Evolutionary conservation across 2,888 invertebrate species (phyloP), one percentile per base, ranked within the genome.

Genomic region (Dermolepida albohirtum): DNA sequence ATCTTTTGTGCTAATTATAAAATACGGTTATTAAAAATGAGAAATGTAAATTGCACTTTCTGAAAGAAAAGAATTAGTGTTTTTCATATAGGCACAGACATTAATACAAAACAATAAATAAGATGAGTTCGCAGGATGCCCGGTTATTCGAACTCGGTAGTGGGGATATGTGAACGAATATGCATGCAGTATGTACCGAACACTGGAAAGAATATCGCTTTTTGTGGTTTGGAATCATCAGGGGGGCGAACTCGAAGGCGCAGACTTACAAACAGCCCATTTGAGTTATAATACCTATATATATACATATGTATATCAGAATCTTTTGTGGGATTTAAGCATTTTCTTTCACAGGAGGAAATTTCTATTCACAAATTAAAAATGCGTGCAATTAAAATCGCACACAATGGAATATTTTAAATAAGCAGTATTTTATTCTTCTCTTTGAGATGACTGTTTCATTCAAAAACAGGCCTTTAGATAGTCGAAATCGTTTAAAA

Each of bases 41-140:
- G 66, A 70, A 71, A 70, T 68, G 64, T 70, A 66, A 70, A 70
- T 67, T 63, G 70, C 57, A 41, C 63, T 69, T 63, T 65, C 50
- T 69, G 70, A 69, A 69, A 69, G 70, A 55, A 68, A 69, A 73
- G 73, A 74, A 72, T 73, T 74, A 74, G 68, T 72, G 73, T 72
- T 73, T 73, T 72, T 74, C 72, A 68, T 72, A 73, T 71, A 70
- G 64, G 68, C 66, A 70, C 68, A 59, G 74, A 72, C 74, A 71
- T 70, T 73, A 74, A 74, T 72, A 73, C 69, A 71, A 67, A 68
- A 70, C 71, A 54, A 74, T 74, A 74, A 74, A 74, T 74, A 73
- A 73, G 71, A 65, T 66, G 64, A 67, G 67, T 69, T 72, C 72
- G 66, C 71, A 66, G 69, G 70, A 65, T 66, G 69, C 67, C 70